A percentile compares a stretch with the other conserved stretches of the same genome.
phyloP scores from a whole-genome alignment of 1,140 invertebrate species.

The Drosophila jambulina region DNA sequence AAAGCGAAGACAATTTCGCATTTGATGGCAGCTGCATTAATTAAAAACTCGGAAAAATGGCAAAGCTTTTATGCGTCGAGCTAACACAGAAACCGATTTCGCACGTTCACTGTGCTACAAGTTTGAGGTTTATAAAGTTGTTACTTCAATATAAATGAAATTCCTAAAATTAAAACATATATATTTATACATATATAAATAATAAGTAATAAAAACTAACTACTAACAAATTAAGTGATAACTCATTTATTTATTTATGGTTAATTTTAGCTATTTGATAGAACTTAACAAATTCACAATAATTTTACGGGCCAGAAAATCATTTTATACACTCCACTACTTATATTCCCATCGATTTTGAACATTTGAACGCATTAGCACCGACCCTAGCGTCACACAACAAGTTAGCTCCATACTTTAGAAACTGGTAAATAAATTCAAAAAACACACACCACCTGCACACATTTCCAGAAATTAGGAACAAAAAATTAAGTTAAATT shows the following conservation, averaged over 20 bases:
- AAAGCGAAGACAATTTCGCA: constrained; percentile 7
- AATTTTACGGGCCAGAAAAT: background rate
- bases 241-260: background rate
- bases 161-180: background rate
- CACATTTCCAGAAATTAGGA: background rate
- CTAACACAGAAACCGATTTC: background rate
- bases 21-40: constrained; percentile 16
- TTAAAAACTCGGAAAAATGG: background rate
- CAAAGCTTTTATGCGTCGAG: constrained; percentile 1
- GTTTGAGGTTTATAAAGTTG: background rate
- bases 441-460: background rate
- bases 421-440: background rate
- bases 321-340: background rate
- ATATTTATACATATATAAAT: background rate
- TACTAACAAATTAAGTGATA: background rate
- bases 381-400: background rate
- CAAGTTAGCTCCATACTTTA: background rate
- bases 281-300: background rate
- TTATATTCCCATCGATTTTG: background rate
- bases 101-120: background rate
- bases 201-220: background rate
- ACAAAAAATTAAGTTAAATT: no score
- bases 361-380: background rate
- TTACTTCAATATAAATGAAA: background rate
- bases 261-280: background rate